Evolutionary conservation across 2,888 invertebrate genomes (phyloP).

Genomic region (Stramonita haemastoma): DNA sequence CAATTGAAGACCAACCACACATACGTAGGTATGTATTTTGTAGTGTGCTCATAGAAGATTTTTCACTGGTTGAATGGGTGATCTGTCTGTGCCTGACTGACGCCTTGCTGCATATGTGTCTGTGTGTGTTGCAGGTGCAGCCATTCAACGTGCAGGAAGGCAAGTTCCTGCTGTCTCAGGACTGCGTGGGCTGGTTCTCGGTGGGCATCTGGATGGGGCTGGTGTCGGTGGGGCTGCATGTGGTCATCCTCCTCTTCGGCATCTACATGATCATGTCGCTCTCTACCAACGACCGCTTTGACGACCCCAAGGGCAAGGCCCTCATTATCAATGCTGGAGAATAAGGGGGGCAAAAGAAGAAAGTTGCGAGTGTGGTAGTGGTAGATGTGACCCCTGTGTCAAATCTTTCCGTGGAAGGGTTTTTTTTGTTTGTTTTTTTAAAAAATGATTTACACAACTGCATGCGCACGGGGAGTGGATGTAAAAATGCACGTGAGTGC

Average conservation of each 20-base stretch:
- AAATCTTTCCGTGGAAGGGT: too few species aligned
- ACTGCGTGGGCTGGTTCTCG: slow-evolving; percentile 94
- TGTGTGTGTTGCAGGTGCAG: slow-evolving; percentile 80
- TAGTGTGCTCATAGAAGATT: slow-evolving; percentile 47
- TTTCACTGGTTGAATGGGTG: too few species aligned
- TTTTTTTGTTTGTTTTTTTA: too few species aligned
- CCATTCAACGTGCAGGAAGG: slow-evolving; percentile 79
- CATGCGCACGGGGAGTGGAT: too few species aligned
- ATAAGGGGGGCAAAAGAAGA: too few species aligned
- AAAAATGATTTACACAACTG: too few species aligned
- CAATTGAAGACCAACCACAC: too few species aligned
- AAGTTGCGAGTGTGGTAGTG: neutral
- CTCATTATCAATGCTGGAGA: slow-evolving; percentile 80
- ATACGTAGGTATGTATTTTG: neutral
- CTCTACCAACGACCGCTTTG: slow-evolving; percentile 97
- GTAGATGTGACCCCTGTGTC: too few species aligned
- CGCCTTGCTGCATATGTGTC: neutral
- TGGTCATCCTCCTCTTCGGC: slow-evolving; percentile 89
- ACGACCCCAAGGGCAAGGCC: slow-evolving; percentile 98
- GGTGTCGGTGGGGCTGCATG: slow-evolving; percentile 87
- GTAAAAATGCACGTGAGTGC: too few species aligned
- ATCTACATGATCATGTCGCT: slow-evolving; percentile 95
- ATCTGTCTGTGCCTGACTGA: too few species aligned
- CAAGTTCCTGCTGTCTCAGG: slow-evolving; percentile 86
- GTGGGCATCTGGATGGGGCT: slow-evolving; percentile 94